Base-by-base conservation (phyloP, 2,888 invertebrate species). In the Danaus chrysippus region DNA sequence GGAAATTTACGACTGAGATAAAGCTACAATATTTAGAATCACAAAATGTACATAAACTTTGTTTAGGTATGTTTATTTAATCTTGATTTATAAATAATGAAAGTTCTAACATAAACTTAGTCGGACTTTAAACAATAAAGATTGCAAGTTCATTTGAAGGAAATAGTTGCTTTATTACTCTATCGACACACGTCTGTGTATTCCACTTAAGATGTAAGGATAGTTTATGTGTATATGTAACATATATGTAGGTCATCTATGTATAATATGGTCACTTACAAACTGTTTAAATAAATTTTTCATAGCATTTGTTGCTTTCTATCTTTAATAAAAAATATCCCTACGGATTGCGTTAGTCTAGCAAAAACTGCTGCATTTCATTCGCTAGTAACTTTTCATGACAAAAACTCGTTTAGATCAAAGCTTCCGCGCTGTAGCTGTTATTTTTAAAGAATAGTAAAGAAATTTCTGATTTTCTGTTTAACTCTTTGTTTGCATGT, bases 301-400 rank as follows among this genome's bases (percentile, higher is more conserved):
- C 70, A 68, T 69, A 61, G 65, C 64, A 67, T 64, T 68, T 65
- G 68, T 65, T 67, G 64, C 64, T 65, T 64, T 59, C 59, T 69
- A 64, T 69, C 66, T 69, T 67, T 65, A 63, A 68, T 58, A 64
- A 17, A 56, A 59, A 66, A 66, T 65, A 64, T 70, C 68, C 67
- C 70, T 61, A 58, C 66, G 68, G 70, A 71, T 62, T 63, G 63
- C 66, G 59, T 63, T 65, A 63, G 70, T 67, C 65, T 66, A 66
- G 67, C 62, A 66, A 67, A 70, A 70, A 67, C 68, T 55, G 65
- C 65, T 65, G 62, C 64, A 70, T 67, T 70, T 69, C 65, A 69
- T 68, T 68, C 67, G 59, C 64, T 62, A 56, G 49, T 63, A 68
- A 66, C 63, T 68, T 68, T 66, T 64, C 60, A 62, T 62, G 68